A percentile compares a stretch with the other conserved stretches of the same genome.
phyloP scores from a whole-genome alignment of 1,140 invertebrate species.

The Temnothorax curvispinosus region DNA sequence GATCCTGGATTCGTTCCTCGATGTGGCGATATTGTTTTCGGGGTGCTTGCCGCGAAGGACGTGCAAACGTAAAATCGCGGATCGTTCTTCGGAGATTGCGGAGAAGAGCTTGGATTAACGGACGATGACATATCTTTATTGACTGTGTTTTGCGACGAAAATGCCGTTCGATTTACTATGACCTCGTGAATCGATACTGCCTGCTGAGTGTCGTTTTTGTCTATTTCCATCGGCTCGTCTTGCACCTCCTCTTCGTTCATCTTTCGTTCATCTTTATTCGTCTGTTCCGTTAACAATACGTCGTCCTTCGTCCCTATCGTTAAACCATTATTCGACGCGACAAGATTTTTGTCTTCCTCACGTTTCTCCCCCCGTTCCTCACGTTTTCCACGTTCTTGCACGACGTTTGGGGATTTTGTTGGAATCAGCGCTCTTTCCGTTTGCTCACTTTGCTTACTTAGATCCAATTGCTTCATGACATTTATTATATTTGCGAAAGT shows the following conservation, averaged over 20 bases:
- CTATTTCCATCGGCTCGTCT: background rate
- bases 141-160: background rate
- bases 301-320: background rate
- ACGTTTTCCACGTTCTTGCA: background rate
- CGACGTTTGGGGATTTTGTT: background rate
- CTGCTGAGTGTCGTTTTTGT: background rate
- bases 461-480: constrained; percentile 37
- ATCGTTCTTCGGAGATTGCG: background rate
- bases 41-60: constrained; percentile 15
- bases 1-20: background rate
- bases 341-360: background rate
- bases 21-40: background rate
- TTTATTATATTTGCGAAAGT: constrained; percentile 52
- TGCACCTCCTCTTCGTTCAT: background rate
- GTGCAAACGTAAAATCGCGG: constrained; percentile 35
- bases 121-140: background rate
- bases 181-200: background rate
- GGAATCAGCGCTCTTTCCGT: background rate
- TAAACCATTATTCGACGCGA: background rate
- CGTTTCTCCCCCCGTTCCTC: background rate
- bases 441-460: background rate
- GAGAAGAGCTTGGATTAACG: background rate
- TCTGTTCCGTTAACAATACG: background rate
- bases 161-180: background rate
- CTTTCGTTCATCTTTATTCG: background rate